Conservation (phyloP, 1,140 invertebrate genomes). For the Mya arenaria region DNA sequence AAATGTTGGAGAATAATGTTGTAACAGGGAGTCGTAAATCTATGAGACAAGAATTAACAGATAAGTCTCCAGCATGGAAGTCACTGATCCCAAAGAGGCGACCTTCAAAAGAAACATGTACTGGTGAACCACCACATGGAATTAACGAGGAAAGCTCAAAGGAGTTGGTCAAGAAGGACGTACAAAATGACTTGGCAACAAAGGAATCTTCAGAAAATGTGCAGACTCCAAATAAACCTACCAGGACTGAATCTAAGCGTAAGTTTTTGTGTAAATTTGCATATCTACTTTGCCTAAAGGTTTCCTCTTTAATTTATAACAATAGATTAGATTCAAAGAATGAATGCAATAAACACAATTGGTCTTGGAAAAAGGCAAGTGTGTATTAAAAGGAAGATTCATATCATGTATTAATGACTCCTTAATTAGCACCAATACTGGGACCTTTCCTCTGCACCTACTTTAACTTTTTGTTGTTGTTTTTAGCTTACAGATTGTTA, state of each 20-base stretch:
- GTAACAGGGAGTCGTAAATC: not conserved
- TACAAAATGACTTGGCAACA: not conserved
- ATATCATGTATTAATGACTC: no score
- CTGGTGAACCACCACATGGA: not conserved
- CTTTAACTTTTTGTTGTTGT: no score
- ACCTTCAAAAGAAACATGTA: no score
- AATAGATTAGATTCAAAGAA: no score
- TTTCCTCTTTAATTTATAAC: no score
- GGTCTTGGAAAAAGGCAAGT: no score
- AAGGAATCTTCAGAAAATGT: not conserved
- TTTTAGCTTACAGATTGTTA: no score
- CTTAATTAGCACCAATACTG: no score
- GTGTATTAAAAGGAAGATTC: no score
- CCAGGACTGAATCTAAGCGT: no score
- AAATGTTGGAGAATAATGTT: not conserved
- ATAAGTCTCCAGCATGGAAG: constrained; percentile 21
- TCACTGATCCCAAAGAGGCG: not conserved
- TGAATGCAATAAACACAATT: no score
- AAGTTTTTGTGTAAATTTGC: not conserved
- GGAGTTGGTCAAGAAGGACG: not conserved
- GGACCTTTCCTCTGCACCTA: no score
- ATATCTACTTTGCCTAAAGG: not conserved
- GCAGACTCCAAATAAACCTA: not conserved
- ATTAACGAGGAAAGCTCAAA: not conserved
- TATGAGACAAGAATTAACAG: not conserved